A percentile compares a stretch with the other conserved stretches of the same genome.
These are phyloP conservation scores for Danio jaintianensis DNA, from an alignment of 2,797 vertebrate species.

Conservation along the genomic window DNA sequence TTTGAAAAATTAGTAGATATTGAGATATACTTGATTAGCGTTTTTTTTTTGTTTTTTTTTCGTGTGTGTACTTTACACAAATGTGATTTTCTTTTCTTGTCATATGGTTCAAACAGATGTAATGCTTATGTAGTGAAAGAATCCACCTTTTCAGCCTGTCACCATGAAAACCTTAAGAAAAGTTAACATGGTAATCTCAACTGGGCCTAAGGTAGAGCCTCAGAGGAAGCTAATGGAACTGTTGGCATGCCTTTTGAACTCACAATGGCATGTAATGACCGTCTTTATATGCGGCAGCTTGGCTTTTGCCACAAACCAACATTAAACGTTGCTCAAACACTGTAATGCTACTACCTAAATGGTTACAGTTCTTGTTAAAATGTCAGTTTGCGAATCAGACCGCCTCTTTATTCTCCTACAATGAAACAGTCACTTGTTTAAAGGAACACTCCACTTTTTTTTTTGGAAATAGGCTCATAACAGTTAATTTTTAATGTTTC, in stretches of 20 bases:
- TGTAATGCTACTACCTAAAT: conserved; percentile 56
- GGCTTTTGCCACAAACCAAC: conserved; percentile 59
- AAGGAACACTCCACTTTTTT: background rate
- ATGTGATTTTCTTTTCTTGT: conserved; percentile 89
- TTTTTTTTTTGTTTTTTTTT: too few species aligned
- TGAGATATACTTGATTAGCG: conserved; percentile 88
- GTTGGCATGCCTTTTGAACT: conserved; percentile 56
- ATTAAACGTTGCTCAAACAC: conserved; percentile 51
- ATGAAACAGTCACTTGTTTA: conserved; percentile 41
- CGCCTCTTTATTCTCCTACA: conserved; percentile 13
- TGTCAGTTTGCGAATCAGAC: conserved; percentile 17
- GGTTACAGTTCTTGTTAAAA: conserved; percentile 42
- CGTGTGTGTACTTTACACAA: conserved; percentile 88
- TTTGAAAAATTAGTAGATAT: conserved; percentile 83
- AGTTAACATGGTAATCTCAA: conserved; percentile 81
- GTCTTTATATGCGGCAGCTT: conserved; percentile 56
- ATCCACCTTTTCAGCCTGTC: conserved; percentile 71
- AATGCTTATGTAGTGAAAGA: conserved; percentile 85
- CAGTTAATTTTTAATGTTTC: too few species aligned
- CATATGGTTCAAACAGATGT: conserved; percentile 90
- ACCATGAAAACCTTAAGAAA: conserved; percentile 81
- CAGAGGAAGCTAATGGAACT: conserved; percentile 74
- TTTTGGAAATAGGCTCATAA: too few species aligned
- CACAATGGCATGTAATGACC: conserved; percentile 51
- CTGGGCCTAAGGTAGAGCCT: conserved; percentile 88